Evolutionary conservation across 2,888 invertebrate genomes (phyloP).

Genomic region (Drosophila suboccidentalis): DNA sequence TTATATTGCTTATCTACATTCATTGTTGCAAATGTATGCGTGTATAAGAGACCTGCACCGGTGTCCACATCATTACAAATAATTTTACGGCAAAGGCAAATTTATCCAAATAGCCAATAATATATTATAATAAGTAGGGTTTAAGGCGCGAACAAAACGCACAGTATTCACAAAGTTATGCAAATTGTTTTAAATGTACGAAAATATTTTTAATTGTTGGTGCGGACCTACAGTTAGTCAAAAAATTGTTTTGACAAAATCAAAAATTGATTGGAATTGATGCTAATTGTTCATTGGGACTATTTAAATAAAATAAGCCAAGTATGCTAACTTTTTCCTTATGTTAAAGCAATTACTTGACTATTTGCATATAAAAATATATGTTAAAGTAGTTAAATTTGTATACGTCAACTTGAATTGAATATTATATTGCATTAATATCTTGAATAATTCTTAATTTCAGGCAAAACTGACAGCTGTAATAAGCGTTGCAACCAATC

Average conservation of each 20-base stretch:
- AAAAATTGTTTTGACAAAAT: too few relatives aligned
- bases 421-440: too few relatives aligned
- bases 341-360: too few relatives aligned
- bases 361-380: too few relatives aligned
- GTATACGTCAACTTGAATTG: neutral
- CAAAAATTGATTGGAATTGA: too few relatives aligned
- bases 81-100: neutral
- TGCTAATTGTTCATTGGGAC: too few relatives aligned
- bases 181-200: neutral
- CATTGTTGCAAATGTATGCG: neutral
- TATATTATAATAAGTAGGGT: neutral
- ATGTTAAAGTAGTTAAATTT: neutral
- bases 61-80: constrained; percentile 13
- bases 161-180: neutral
- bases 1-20: constrained; percentile 1
- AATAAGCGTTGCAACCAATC: constrained; percentile 18
- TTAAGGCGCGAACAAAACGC: neutral
- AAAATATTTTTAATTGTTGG: too few relatives aligned
- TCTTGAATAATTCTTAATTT: neutral
- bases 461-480: constrained; percentile 63
- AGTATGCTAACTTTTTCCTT: too few relatives aligned
- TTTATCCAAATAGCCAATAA: neutral
- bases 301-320: too few relatives aligned
- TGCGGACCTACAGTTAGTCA: neutral
- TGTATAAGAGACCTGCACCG: constrained; percentile 10